Percentiles rank a stretch among this genome's conserved stretches.
These are phyloP conservation scores for Eretmocerus hayati DNA, from an alignment of 2,888 invertebrate genomes.

Conservation along the genomic window DNA sequence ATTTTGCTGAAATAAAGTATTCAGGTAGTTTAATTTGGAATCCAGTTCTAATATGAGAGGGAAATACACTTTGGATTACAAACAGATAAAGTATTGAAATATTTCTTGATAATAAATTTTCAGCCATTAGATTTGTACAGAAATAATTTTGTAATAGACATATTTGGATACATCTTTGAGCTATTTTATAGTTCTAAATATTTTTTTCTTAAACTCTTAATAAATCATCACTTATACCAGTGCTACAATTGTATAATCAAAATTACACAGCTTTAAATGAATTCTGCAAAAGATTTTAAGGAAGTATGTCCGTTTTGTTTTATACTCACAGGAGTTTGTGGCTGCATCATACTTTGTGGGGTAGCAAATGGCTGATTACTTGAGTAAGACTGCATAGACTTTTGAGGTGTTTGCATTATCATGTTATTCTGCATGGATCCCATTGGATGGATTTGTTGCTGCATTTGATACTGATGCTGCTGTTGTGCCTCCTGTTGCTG, in stretches of 20 bases:
- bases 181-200: too few relatives aligned
- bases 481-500: constrained; percentile 56
- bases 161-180: too few relatives aligned
- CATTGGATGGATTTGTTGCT: constrained; percentile 52
- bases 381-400: constrained; percentile 69
- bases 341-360: constrained; percentile 81
- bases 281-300: background rate
- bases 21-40: too few relatives aligned
- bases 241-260: constrained; percentile 4
- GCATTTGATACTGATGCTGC: constrained; percentile 50
- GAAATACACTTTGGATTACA: too few relatives aligned
- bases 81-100: too few relatives aligned
- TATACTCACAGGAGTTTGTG: constrained; percentile 71
- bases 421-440: constrained; percentile 57
- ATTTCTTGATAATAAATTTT: too few relatives aligned
- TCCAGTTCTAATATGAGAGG: too few relatives aligned
- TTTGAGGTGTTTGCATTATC: constrained; percentile 62
- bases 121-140: too few relatives aligned
- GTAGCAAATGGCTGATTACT: constrained; percentile 67
- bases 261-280: too few relatives aligned
- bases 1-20: constrained; percentile 72
- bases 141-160: too few relatives aligned
- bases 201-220: too few relatives aligned
- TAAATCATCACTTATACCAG: too few relatives aligned
- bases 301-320: background rate